phyloP scores from a whole-genome alignment of 2,888 invertebrate genomes.

The Hermaeophaga mercurialis region DNA sequence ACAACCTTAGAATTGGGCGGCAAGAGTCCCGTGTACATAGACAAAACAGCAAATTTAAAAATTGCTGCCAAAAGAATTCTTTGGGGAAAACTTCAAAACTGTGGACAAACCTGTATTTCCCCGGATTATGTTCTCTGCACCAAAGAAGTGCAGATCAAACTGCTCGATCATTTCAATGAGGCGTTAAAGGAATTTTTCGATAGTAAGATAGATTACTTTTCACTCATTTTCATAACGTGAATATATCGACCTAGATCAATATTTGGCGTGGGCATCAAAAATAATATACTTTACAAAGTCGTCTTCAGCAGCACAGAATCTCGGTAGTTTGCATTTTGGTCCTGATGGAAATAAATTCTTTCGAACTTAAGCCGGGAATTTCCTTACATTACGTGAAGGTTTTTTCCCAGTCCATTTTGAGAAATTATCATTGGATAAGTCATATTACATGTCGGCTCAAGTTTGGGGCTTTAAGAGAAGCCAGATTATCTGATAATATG shows the following conservation, averaged over 20 bases:
- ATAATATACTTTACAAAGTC: too few relatives aligned
- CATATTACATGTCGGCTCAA: too few relatives aligned
- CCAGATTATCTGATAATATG: too few relatives aligned
- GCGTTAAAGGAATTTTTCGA: slow-evolving; percentile 84
- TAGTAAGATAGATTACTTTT: slow-evolving; percentile 57
- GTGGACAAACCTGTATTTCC: slow-evolving; percentile 95
- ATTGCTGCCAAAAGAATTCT: slow-evolving; percentile 81
- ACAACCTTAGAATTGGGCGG: slow-evolving; percentile 76
- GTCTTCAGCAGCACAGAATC: too few relatives aligned
- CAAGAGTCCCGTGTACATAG: slow-evolving; percentile 89
- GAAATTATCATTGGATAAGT: too few relatives aligned
- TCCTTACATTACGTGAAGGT: too few relatives aligned
- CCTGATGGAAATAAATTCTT: too few relatives aligned
- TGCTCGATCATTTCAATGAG: slow-evolving; percentile 59
- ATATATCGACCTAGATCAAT: background rate
- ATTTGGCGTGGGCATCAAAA: too few relatives aligned
- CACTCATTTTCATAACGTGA: background rate
- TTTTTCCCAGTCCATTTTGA: too few relatives aligned
- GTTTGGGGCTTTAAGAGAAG: too few relatives aligned
- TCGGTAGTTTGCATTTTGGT: too few relatives aligned
- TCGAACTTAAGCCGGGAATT: too few relatives aligned
- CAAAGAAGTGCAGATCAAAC: slow-evolving; percentile 72
- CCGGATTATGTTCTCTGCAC: slow-evolving; percentile 93
- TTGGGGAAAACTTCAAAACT: slow-evolving; percentile 95
- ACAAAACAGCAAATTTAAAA: slow-evolving; percentile 78